Conservation (phyloP, 2,797 vertebrate genomes). For the Acanthurus leucopareius region DNA sequence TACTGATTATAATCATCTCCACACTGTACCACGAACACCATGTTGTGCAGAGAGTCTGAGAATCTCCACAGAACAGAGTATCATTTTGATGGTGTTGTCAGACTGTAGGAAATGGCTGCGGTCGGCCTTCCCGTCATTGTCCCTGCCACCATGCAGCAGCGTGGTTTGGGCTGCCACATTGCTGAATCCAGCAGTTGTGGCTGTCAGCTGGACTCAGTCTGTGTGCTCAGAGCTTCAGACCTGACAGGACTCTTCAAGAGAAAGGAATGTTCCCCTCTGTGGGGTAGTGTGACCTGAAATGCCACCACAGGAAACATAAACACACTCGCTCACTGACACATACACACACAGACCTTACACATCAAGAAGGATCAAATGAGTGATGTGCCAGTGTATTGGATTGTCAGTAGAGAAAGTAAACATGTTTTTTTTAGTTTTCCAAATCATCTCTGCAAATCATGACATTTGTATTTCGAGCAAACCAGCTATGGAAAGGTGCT, state of each 20-base stretch:
- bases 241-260: slow-evolving; percentile 50
- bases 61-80: not conserved
- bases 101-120: slow-evolving; percentile 63
- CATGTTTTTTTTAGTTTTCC: not conserved
- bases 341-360: slow-evolving; percentile 1
- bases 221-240: slow-evolving; percentile 37
- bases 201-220: slow-evolving; percentile 52
- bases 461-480: too few relatives aligned
- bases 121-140: slow-evolving; percentile 68
- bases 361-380: slow-evolving; percentile 12
- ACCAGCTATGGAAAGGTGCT: too few relatives aligned
- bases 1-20: not conserved
- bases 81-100: slow-evolving; percentile 28
- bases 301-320: slow-evolving; percentile 27
- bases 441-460: not conserved
- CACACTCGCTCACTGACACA: not conserved
- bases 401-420: not conserved
- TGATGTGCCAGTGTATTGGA: not conserved
- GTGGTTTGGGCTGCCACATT: slow-evolving; percentile 55
- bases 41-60: not conserved
- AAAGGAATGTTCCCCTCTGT: slow-evolving; percentile 72
- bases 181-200: slow-evolving; percentile 66
- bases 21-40: not conserved
- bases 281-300: slow-evolving; percentile 56
- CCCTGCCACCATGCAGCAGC: slow-evolving; percentile 48